A percentile compares a stretch with the other conserved stretches of the same genome.
phyloP scores from a whole-genome alignment of 2,888 invertebrate species.

The Oegoconia quadripuncta region DNA sequence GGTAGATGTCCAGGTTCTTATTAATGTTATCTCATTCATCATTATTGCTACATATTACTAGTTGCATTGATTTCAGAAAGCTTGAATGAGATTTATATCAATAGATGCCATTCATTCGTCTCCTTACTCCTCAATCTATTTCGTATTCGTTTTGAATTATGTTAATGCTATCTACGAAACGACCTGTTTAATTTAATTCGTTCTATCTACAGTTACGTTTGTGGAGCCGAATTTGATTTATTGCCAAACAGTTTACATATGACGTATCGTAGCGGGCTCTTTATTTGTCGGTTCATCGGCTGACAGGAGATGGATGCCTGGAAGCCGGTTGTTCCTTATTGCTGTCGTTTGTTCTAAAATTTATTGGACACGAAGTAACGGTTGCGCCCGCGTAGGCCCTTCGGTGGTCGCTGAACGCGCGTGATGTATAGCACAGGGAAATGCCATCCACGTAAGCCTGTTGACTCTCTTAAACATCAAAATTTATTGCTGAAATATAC shows the following conservation, averaged over 20 bases:
- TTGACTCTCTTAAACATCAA: slow-evolving; percentile 52
- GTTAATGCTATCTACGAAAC: slow-evolving; percentile 49
- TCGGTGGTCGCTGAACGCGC: slow-evolving; percentile 42
- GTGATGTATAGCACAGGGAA: slow-evolving; percentile 52
- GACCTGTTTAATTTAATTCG: slow-evolving; percentile 46
- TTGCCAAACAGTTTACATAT: slow-evolving; percentile 41
- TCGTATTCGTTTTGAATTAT: slow-evolving; percentile 47
- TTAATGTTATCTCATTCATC: slow-evolving; percentile 8
- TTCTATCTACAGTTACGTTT: slow-evolving; percentile 35
- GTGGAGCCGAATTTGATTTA: slow-evolving; percentile 57
- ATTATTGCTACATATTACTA: slow-evolving; percentile 2
- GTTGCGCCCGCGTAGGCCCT: slow-evolving; percentile 44
- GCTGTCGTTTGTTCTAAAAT: slow-evolving; percentile 69
- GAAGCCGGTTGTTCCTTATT: slow-evolving; percentile 56
- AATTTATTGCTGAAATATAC: slow-evolving; percentile 47
- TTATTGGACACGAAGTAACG: slow-evolving; percentile 74
- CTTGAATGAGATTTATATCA: slow-evolving; percentile 46
- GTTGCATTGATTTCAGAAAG: slow-evolving; percentile 37
- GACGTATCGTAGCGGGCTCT: slow-evolving; percentile 49
- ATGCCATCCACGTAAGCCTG: slow-evolving; percentile 49
- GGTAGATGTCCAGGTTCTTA: not conserved
- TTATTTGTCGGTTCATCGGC: slow-evolving; percentile 38
- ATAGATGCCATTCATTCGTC: slow-evolving; percentile 46
- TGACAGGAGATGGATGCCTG: slow-evolving; percentile 69
- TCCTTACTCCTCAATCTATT: slow-evolving; percentile 37